Percentiles rank a stretch among this genome's conserved stretches.
phyloP scores from a whole-genome alignment of 2,888 invertebrate species.

The Drosophila demipolita region DNA sequence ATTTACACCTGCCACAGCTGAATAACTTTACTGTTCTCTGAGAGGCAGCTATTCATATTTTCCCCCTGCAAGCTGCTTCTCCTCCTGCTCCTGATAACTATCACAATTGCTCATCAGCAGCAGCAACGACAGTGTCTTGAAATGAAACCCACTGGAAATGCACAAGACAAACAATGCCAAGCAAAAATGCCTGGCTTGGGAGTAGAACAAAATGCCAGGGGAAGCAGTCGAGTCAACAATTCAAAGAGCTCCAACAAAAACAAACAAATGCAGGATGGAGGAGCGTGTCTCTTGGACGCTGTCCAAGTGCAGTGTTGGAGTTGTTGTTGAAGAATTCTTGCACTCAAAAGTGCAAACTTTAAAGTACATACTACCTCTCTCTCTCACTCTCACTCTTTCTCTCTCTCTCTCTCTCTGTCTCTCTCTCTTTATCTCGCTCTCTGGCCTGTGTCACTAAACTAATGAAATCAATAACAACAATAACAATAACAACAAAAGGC shows the following conservation, averaged over 20 bases:
- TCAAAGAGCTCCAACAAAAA: slow-evolving; percentile 36
- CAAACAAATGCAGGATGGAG: slow-evolving; percentile 40
- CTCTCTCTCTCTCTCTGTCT: neutral
- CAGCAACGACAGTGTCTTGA: slow-evolving; percentile 5
- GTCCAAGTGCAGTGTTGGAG: neutral
- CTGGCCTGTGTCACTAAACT: slow-evolving; percentile 76
- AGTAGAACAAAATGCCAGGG: slow-evolving; percentile 3
- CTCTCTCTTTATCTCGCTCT: slow-evolving; percentile 3
- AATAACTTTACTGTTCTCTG: slow-evolving; percentile 5
- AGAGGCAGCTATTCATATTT: neutral
- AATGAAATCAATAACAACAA: slow-evolving; percentile 77
- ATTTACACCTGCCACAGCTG: neutral
- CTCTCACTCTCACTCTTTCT: slow-evolving; percentile 3
- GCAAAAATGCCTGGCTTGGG: slow-evolving; percentile 34
- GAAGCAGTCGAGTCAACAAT: slow-evolving; percentile 5
- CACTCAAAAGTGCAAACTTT: slow-evolving; percentile 76
- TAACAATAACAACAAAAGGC: slow-evolving; percentile 60
- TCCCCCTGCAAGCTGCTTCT: neutral
- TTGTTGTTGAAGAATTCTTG: slow-evolving; percentile 25
- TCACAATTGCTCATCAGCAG: slow-evolving; percentile 54
- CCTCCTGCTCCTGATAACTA: slow-evolving; percentile 29
- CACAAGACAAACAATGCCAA: slow-evolving; percentile 50
- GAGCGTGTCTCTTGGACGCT: slow-evolving; percentile 3
- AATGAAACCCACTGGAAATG: slow-evolving; percentile 36
- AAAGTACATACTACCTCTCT: slow-evolving; percentile 23